Base-by-base conservation (phyloP, 2,888 invertebrate species). In the Platerodrilus igneus region DNA sequence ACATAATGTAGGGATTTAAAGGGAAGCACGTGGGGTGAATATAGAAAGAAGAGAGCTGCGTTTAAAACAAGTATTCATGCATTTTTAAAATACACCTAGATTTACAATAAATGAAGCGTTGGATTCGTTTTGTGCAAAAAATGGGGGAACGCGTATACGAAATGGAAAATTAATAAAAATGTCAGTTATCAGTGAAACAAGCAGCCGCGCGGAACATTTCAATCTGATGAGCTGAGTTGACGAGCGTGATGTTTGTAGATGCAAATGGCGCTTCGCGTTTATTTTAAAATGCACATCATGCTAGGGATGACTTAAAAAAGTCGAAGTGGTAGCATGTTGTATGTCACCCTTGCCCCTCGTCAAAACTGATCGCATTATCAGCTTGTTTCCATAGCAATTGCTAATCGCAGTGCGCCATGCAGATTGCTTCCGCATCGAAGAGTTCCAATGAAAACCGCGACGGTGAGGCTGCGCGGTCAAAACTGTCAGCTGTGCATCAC, bases 131-230 rank as follows among this genome's bases (percentile, higher is more conserved):
- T n/a, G n/a, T n/a, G 43, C 41, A 32, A 46, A 46, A 48, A 50
- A 54, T 45, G 51, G 54, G 58, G 58, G 47, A 53, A 50, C 42
- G 48, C 45, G 52, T 52, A 53, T 68, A 67, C n/a, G n/a, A n/a
- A 71, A 75, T 73, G 75, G 73, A 74, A 79, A 81, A 81, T 81
- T 81, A 81, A 81, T 81, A 81, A 80, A 80, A 78, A 78, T 79
- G 81, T 80, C 80, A 79, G 77, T 79, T 77, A 75, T 76, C 74
- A 72, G 71, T 66, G 67, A 59, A 55, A 50, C 55, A 53, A 51
- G 58, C 62, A 60, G 55, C 59, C 56, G 56, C 55, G 66, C 66
- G 66, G 67, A 71, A 71, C 70, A 66, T 68, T 71, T 70, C 71
- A 70, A 71, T 70, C 68, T 60, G 60, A 59, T 59, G 56, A 56